Evolutionary conservation across 2,888 invertebrate species (phyloP), one percentile per base, ranked within the genome.

Genomic region (Phalera bucephala): DNA sequence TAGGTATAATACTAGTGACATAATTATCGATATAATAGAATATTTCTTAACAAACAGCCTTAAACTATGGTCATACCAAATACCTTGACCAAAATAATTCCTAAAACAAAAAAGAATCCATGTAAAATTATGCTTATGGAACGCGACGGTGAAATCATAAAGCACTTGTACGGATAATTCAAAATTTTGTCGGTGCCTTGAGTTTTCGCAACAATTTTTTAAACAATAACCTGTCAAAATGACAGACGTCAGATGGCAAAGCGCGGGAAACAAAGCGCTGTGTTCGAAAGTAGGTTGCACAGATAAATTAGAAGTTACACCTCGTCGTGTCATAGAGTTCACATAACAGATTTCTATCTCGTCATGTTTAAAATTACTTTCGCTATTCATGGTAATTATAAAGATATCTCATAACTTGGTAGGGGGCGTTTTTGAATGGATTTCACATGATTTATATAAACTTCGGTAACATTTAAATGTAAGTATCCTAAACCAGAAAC

Each of bases 201-300:
- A 36, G 9, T 42, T 58, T 54, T 57, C 48, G 50, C 41, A 55
- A 64, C 49, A 23, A n/a, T 15, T 47, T 59, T 47, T 36, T 47
- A 63, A 66, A 70, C 59, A 68, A 66, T 61, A 48, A 55, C 47
- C 55, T 68, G 69, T 69, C 72, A 73, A 56, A 59, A 41, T 75
- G 72, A 73, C 72, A 67, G 57, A 47, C 52, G 69, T 61, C 64
- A 68, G 59, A 67, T 67, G 67, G 49, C 61, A 64, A 50, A 37
- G 45, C 48, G 70, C 68, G 72, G 74, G 69, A 77, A 75, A 82
- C 74, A 77, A 77, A 72, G 67, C 42, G 48, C 45, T 19, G 45
- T 42, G 25, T 35, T 52, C 31, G 75, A 77, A 80, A 80, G 82
- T 83, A 53, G 79, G 78, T 72, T 68, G 57, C 61, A 53, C 21